These are phyloP conservation scores for Chiloscyllium punctatum DNA, from an alignment of 2,797 vertebrate genomes.

Conservation along the genomic window DNA sequence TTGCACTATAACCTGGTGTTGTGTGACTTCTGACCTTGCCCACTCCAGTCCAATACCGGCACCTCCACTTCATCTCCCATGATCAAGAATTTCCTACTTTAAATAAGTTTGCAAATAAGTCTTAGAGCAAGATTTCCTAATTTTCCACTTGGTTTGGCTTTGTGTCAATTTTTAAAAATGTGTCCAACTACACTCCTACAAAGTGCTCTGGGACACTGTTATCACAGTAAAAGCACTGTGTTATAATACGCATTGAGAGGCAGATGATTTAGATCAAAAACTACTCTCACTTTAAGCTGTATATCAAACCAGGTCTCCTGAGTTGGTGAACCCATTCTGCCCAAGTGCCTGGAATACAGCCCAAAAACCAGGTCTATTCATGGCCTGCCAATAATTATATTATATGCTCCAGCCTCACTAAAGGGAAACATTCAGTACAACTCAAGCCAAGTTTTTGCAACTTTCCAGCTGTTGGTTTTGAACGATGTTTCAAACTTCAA, in stretches of 20 bases:
- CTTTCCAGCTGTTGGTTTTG: conserved; percentile 43
- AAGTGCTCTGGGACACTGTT: background rate
- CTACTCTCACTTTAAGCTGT: background rate
- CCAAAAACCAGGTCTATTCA: conserved; percentile 34
- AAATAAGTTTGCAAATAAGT: background rate
- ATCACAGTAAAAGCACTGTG: background rate
- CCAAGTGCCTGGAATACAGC: conserved; percentile 50
- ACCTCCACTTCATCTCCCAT: background rate
- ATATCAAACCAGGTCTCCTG: conserved; percentile 43
- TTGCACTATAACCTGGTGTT: no score
- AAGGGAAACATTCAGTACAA: background rate
- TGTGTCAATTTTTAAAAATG: background rate
- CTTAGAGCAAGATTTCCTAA: background rate
- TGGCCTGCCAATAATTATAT: conserved; percentile 46
- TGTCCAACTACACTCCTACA: background rate
- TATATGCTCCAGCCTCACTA: no score
- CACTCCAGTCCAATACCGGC: no score
- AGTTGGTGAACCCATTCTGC: conserved; percentile 44
- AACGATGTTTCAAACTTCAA: conserved; percentile 37
- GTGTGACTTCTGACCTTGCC: no score
- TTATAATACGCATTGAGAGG: background rate
- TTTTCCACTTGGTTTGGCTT: background rate
- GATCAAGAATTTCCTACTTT: background rate
- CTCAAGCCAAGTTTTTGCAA: background rate
- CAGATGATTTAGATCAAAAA: background rate